These are phyloP conservation scores for Melanotus villosus DNA, from an alignment of 2,888 invertebrate species.

Conservation along the genomic window DNA sequence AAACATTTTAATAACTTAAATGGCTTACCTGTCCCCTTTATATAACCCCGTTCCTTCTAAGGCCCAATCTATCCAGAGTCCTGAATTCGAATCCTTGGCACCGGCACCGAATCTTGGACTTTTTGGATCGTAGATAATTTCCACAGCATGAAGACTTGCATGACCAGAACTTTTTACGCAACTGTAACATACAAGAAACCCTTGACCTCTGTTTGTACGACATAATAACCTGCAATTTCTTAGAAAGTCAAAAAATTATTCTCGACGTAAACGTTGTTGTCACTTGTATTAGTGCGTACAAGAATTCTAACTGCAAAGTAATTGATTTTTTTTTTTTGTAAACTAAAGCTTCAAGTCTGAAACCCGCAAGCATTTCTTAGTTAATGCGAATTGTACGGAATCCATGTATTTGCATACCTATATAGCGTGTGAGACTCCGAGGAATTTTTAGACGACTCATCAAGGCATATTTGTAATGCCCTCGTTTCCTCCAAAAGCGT, in stretches of 20 bases:
- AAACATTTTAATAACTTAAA: neutral
- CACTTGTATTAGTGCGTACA: neutral
- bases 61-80: constrained; percentile 86
- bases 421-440: constrained; percentile 67
- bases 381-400: neutral
- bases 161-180: constrained; percentile 66
- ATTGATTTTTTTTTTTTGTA: neutral
- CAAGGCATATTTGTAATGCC: constrained; percentile 83
- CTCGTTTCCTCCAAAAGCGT: constrained; percentile 88
- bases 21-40: constrained; percentile 76
- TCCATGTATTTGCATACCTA: constrained; percentile 56
- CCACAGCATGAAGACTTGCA: constrained; percentile 75
- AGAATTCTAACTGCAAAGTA: constrained; percentile 4
- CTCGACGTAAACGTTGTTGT: neutral
- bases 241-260: constrained; percentile 6
- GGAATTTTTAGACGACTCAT: constrained; percentile 72
- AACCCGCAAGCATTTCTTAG: neutral
- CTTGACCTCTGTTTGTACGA: neutral
- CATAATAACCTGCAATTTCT: constrained; percentile 7
- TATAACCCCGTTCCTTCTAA: constrained; percentile 82
- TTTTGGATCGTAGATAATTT: constrained; percentile 79
- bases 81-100: constrained; percentile 75
- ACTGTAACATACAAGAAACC: constrained; percentile 58
- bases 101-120: constrained; percentile 82
- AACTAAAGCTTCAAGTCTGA: neutral